Base-by-base conservation (phyloP, 2,888 invertebrate genomes). In the Plagiodera versicolora region DNA sequence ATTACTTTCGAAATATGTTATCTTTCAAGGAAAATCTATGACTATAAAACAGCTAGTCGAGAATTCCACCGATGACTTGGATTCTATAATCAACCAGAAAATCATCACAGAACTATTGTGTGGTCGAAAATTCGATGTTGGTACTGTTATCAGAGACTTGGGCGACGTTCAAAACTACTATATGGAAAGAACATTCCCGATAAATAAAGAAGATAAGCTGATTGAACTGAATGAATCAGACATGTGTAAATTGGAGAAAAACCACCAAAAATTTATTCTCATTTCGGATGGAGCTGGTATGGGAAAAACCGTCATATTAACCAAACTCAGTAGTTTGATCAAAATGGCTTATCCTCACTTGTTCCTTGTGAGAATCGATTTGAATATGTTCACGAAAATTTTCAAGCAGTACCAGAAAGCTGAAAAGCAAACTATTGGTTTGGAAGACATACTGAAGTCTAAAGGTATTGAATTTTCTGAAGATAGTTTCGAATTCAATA, bases 201-300 rank as follows among this genome's bases (percentile, higher is more conserved):
- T 11, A 9, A n/a, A 51, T 17, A 32, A 18, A 19, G 28, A 49
- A 17, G 16, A 16, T 3, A 28, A 28, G 18, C 17, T 32, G n/a
- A 51, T 18, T 6, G 52, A 45, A 51, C 18, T 51, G 28, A 46
- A 18, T 8, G 14, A 17, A 14, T 9, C 20, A n/a, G 46, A 30
- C 19, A 32, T 51, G 5, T 24, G 24, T 6, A 24, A 24, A 5
- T 24, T 24, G 24, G 3, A 5, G 24, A 6, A 24, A 3, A 24
- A 24, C 3, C 6, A 3, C 6, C 4, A 6, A 24, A 48, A 53
- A 35, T 48, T 53, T 17, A 58, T 58, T 16, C 19, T 53, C 14
- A 32, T 58, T 16, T 35, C 45, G n/a, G 58, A 58, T 39, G 20
- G 19, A 39, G 35, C 58, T 1, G 58, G 58, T 10, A 58, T 58